phyloP scores from a whole-genome alignment of 2,888 invertebrate genomes.

The Megalurothrips usitatus region DNA sequence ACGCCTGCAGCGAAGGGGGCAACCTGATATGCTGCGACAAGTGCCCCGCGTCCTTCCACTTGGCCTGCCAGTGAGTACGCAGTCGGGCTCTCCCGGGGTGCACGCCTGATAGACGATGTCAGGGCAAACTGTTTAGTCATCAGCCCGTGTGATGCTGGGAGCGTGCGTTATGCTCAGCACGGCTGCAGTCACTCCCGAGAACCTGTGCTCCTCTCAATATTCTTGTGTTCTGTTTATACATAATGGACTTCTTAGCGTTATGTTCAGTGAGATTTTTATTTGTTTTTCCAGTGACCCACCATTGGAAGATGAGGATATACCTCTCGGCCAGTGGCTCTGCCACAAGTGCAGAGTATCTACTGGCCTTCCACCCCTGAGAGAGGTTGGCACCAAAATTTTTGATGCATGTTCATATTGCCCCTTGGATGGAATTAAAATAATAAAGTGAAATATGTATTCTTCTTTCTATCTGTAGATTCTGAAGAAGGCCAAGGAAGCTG shows the following conservation, averaged over 20 bases:
- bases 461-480: neutral
- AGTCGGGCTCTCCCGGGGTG: neutral
- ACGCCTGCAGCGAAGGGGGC: slow-evolving; percentile 91
- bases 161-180: no score
- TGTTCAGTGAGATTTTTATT: slow-evolving; percentile 22
- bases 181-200: no score
- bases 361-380: slow-evolving; percentile 31
- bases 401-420: neutral
- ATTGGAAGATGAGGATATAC: slow-evolving; percentile 81
- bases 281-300: slow-evolving; percentile 76
- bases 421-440: slow-evolving; percentile 10
- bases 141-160: no score
- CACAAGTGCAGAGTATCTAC: slow-evolving; percentile 59
- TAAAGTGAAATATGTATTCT: neutral
- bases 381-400: slow-evolving; percentile 30
- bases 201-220: no score
- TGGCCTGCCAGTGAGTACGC: slow-evolving; percentile 83
- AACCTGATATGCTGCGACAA: slow-evolving; percentile 93
- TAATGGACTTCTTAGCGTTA: no score
- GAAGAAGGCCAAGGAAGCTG: slow-evolving; percentile 31
- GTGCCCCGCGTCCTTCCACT: slow-evolving; percentile 93
- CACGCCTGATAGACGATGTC: no score
- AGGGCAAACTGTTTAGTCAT: no score
- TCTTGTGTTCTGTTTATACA: no score
- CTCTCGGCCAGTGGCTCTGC: slow-evolving; percentile 87